Base-by-base conservation (phyloP, 2,113 vertebrate genomes). In the Synchiropus splendidus region DNA sequence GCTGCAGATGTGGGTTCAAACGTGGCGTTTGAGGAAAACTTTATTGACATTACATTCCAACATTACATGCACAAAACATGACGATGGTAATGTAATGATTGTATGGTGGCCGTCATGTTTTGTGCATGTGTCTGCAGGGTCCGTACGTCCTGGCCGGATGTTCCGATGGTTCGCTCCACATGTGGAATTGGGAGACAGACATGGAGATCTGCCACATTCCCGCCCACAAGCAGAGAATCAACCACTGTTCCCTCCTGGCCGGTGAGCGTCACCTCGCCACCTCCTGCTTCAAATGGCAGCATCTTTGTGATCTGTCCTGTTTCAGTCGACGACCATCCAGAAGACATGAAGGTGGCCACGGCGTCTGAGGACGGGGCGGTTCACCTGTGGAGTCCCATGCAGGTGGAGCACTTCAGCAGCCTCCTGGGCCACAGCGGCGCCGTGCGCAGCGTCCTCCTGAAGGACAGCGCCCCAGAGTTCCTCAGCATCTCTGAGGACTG, bases 171-270 rank as follows among this genome's bases (percentile, higher is more conserved):
- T 61, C 32, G 9, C 78, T 92, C 4, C 82, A 87, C 40, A 83
- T 88, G 13, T 94, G 91, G 91, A 78, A 83, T 46, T 85, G 75
- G 59, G 67, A 80, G 39, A 64, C 70, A 1, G 80, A 73, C 0
- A 44, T 79, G n/a, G 87, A 90, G 46, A 67, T 89, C 57, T 83
- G 87, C 47, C 83, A 85, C 64, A 86, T 94, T 32, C 17, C 74
- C 10, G 88, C 88, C 12, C 90, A 92, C 54, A 45, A 45, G 0
- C 76, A 79, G 31, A 70, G 65, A 9, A 70, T 91, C 42, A 77
- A 87, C 54, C 78, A 90, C 39, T 88, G 83, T 48, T 60, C 48
- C 9, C 31, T 80, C 14, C 43, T 76, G 4, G 31, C 41, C 34
- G 72, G 81, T 83, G 37, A 10, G 12, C 6, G 0, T 6, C 12